phyloP scores from a whole-genome alignment of 2,888 invertebrate genomes.

The Liodrosophila aerea region DNA sequence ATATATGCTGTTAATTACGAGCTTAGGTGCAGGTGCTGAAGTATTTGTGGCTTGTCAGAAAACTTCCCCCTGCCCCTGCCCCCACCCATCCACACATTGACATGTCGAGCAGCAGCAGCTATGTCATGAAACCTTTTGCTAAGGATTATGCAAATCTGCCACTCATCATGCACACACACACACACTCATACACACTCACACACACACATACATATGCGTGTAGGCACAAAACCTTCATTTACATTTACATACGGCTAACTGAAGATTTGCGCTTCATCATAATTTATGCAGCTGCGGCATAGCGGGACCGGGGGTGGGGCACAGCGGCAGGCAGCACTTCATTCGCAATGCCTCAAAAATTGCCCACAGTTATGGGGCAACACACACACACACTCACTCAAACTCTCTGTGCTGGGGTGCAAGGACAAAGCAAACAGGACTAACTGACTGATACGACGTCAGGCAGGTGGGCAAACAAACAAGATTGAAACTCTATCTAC shows the following conservation, averaged over 20 bases:
- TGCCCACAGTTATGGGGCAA: constrained; percentile 63
- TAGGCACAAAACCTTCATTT: constrained; percentile 68
- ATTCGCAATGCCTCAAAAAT: constrained; percentile 71
- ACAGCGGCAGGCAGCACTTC: constrained; percentile 40
- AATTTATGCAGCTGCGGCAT: constrained; percentile 69
- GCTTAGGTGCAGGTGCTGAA: constrained; percentile 56
- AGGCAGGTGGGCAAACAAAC: constrained; percentile 50
- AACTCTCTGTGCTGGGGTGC: constrained; percentile 2
- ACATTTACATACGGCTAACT: constrained; percentile 74
- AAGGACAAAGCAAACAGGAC: constrained; percentile 49
- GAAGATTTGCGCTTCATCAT: constrained; percentile 75
- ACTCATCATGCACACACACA: constrained; percentile 66
- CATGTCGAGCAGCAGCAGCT: constrained; percentile 65
- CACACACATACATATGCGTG: constrained; percentile 12
- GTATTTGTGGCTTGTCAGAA: constrained; percentile 57
- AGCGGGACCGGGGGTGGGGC: background rate
- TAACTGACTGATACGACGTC: constrained; percentile 38
- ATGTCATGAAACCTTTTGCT: constrained; percentile 76
- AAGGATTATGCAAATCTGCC: constrained; percentile 77
- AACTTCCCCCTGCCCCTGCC: background rate
- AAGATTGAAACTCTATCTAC: constrained; percentile 52
- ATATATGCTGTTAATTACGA: constrained; percentile 67
- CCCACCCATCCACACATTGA: constrained; percentile 51
- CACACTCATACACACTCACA: constrained; percentile 20
- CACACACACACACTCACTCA: background rate